Percentiles rank a stretch among this genome's conserved stretches.
phyloP scores from a whole-genome alignment of 2,888 invertebrate genomes.

The Aspidapion aeneum region DNA sequence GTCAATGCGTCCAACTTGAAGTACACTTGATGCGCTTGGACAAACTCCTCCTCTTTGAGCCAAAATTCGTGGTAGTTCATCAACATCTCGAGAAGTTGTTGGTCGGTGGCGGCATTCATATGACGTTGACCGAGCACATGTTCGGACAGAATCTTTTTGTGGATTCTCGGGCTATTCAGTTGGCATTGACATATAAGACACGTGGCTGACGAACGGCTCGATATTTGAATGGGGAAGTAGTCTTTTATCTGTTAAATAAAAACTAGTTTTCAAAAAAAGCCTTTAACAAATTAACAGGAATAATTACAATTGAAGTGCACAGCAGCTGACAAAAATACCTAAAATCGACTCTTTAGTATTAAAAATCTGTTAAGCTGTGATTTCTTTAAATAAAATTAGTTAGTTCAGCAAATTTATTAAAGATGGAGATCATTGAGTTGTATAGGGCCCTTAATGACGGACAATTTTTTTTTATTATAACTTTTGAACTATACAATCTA shows the following conservation, averaged over 20 bases:
- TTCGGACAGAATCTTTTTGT: slow-evolving; percentile 26
- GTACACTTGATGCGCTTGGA: slow-evolving; percentile 39
- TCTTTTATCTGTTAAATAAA: slow-evolving; percentile 5
- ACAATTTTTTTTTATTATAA: too few species aligned
- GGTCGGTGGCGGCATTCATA: slow-evolving; percentile 21
- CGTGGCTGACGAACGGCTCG: slow-evolving; percentile 26
- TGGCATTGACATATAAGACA: slow-evolving; percentile 37
- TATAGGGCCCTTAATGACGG: too few species aligned
- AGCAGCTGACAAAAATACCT: too few species aligned
- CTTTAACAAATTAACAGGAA: too few species aligned
- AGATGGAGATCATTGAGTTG: too few species aligned
- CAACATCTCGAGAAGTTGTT: slow-evolving; percentile 19
- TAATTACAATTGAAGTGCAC: too few species aligned
- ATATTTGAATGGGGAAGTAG: slow-evolving; percentile 30
- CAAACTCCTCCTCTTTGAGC: slow-evolving; percentile 29
- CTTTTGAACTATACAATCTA: too few species aligned
- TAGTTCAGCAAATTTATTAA: too few species aligned
- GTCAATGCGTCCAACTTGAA: slow-evolving; percentile 28
- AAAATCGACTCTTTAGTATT: too few species aligned
- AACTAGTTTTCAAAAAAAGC: too few species aligned
- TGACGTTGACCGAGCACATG: slow-evolving; percentile 36
- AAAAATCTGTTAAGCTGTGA: too few species aligned
- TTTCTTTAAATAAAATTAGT: too few species aligned
- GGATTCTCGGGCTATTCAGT: slow-evolving; percentile 21
- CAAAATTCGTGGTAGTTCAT: slow-evolving; percentile 36